phyloP scores from a whole-genome alignment of 2,888 invertebrate genomes.

The Clistopyga incitator region DNA sequence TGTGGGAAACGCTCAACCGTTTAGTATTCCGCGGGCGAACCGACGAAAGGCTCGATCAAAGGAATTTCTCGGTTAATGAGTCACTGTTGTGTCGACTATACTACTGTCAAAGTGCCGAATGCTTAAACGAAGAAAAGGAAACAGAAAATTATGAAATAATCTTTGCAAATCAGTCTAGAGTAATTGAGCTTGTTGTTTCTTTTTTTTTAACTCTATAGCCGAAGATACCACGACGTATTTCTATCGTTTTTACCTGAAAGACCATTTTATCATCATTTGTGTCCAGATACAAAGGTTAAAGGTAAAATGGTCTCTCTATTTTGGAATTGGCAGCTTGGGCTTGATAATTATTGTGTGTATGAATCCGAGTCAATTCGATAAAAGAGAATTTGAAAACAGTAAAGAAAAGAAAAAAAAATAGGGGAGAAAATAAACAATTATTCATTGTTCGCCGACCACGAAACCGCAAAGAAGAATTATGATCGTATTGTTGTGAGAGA shows the following conservation, averaged over 20 bases:
- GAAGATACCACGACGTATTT: slow-evolving; percentile 56
- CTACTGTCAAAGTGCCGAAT: slow-evolving; percentile 29
- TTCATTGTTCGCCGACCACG: slow-evolving; percentile 42
- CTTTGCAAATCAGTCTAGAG: slow-evolving; percentile 43
- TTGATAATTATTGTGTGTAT: slow-evolving; percentile 58
- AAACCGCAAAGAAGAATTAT: slow-evolving; percentile 45
- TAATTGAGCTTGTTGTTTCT: slow-evolving; percentile 56
- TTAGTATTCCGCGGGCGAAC: not conserved
- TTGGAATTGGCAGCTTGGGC: slow-evolving; percentile 65
- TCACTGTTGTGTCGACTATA: slow-evolving; percentile 3
- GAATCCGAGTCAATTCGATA: slow-evolving; percentile 61
- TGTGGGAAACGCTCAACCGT: not conserved
- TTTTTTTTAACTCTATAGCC: slow-evolving; percentile 45
- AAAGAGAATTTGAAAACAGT: slow-evolving; percentile 2
- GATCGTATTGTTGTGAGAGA: slow-evolving; percentile 57
- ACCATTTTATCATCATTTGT: slow-evolving; percentile 41
- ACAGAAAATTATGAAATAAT: slow-evolving; percentile 12
- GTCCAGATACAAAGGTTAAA: slow-evolving; percentile 35
- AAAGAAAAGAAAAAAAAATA: slow-evolving; percentile 39
- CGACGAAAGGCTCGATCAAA: slow-evolving; percentile 1
- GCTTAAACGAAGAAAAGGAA: slow-evolving; percentile 29
- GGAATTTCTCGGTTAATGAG: slow-evolving; percentile 7
- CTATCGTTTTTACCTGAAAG: slow-evolving; percentile 47
- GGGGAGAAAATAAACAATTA: slow-evolving; percentile 21
- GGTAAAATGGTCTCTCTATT: slow-evolving; percentile 47